Evolutionary conservation across 1,140 invertebrate species (phyloP).

Genomic region (Heliconius congener): DNA sequence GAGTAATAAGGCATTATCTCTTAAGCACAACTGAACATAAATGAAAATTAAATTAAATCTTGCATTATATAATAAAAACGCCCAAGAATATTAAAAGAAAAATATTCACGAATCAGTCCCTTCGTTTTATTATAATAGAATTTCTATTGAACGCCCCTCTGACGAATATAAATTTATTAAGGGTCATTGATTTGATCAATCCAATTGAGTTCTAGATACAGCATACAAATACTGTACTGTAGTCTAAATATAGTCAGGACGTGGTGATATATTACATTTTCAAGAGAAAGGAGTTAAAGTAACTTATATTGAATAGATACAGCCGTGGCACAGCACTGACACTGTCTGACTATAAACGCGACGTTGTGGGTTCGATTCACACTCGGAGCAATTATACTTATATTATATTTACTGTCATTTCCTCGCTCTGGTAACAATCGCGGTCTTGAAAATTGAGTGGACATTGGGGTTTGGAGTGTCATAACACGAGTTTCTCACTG

Average conservation of each 20-base stretch:
- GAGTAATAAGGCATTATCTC: not conserved
- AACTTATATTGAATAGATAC: too few species aligned
- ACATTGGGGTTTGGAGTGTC: too few species aligned
- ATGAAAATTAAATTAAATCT: not conserved
- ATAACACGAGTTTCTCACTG: too few species aligned
- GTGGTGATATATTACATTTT: not conserved
- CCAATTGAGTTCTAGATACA: not conserved
- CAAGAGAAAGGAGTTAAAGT: not conserved
- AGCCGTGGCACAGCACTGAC: too few species aligned
- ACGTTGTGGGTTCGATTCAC: too few species aligned
- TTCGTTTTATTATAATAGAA: slow-evolving; percentile 9
- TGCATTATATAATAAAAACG: not conserved
- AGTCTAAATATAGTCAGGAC: not conserved
- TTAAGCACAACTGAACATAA: not conserved
- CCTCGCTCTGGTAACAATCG: too few species aligned
- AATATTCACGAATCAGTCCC: slow-evolving; percentile 6
- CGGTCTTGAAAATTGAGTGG: too few species aligned
- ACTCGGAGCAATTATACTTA: too few species aligned
- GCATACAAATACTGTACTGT: not conserved
- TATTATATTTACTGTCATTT: too few species aligned
- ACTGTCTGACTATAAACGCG: too few species aligned
- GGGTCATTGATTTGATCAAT: slow-evolving; percentile 6
- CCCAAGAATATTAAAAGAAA: not conserved
- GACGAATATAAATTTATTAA: slow-evolving; percentile 11
- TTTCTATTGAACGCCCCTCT: not conserved